Evolutionary conservation across 2,113 vertebrate genomes (phyloP).

Genomic region (Trematocara zebra): DNA sequence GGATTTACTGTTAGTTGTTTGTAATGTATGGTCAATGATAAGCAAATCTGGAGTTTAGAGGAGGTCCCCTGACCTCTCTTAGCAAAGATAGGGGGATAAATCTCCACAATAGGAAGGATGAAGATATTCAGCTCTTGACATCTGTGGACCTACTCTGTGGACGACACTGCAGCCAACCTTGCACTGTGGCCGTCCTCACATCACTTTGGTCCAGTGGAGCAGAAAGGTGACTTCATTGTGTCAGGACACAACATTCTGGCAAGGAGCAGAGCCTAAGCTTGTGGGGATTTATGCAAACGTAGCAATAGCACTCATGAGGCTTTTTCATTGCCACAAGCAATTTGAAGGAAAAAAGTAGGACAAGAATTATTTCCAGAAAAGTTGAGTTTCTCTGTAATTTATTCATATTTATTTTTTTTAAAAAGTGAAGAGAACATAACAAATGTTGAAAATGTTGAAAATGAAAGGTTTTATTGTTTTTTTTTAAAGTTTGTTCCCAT

Average conservation of each 20-base stretch:
- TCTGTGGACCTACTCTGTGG: not conserved
- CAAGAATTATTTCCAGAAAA: not conserved
- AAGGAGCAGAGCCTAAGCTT: not conserved
- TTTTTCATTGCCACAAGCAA: not conserved
- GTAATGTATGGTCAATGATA: not conserved
- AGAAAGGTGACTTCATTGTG: constrained; percentile 43
- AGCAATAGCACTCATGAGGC: not conserved
- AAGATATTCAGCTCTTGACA: not conserved
- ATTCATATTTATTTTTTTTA: not conserved
- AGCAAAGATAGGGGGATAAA: not conserved
- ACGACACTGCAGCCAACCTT: not conserved
- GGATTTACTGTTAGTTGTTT: not conserved
- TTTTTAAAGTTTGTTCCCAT: not conserved
- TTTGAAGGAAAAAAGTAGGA: not conserved
- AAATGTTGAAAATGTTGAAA: not conserved
- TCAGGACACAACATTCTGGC: not conserved
- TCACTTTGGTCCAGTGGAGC: constrained; percentile 33
- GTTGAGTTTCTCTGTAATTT: not conserved
- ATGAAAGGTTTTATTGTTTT: not conserved
- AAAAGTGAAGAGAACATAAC: not conserved
- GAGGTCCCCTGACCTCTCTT: constrained; percentile 33
- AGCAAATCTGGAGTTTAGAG: constrained; percentile 3
- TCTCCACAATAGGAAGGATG: not conserved
- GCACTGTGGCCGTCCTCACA: not conserved
- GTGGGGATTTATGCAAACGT: constrained; percentile 24